Evolutionary conservation across 2,797 vertebrate species (phyloP), one percentile per base, ranked within the genome.

Genomic region (Brachyalestes nurse): DNA sequence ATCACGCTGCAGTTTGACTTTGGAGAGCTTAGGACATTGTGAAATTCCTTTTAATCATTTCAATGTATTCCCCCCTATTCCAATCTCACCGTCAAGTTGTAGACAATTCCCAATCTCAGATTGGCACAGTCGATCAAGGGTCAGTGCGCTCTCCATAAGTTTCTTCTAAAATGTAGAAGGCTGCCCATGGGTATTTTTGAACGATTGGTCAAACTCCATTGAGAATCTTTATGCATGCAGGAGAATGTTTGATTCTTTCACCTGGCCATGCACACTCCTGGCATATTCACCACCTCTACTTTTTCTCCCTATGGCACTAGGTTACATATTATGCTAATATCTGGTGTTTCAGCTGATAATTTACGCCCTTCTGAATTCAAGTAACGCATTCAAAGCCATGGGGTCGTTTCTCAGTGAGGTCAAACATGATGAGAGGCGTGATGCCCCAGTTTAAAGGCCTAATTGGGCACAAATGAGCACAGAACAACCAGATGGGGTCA

Each of bases 401-500:
- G 23, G 23, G 23, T 12, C 7, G 13, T 53, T 13, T 57, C 38
- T 58, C 34, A 17, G 58, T 51, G 60, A 73, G 55, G 51, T 49
- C 19, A 77, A 60, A 45, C 17, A 65, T n/a, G 58, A 49, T 28
- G 25, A 72, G 55, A 28, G 72, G n/a, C 60, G 40, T 71, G 53
- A 14, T 72, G 70, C 34, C 51, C 53, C 53, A 70, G 40, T 78
- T 70, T 47, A 71, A 78, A 45, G 72, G 51, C 57, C 60, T 76
- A 83, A 80, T 76, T 65, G 60, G 61, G 72, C 75, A 72, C 38
- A 62, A 28, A 75, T 77, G 82, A 72, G 55, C 40, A 55, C 25
- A 51, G 40, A 49, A 57, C 45, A 65, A 73, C 25, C 77, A 65
- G 45, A 82, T 85, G 58, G 72, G 42, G 84, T 61, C 58, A 85